Evolutionary conservation across 2,113 vertebrate species (phyloP), one percentile per base, ranked within the genome.

Genomic region (Thunnus maccoyii): DNA sequence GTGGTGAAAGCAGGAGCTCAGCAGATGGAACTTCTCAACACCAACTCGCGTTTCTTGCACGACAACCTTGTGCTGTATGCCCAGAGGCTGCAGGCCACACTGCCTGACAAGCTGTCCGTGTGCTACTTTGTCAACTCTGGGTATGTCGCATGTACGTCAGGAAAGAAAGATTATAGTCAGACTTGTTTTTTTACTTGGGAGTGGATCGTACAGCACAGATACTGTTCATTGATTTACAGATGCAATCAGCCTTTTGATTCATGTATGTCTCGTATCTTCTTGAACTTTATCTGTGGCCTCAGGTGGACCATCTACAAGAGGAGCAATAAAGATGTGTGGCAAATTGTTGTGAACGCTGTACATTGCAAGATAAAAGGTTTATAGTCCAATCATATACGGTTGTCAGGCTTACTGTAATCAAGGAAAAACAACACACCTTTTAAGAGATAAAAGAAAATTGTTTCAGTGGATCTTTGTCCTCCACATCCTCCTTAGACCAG

Each of bases 41-140:
- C 98, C 48, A 99, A 99, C 89, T 97, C 97, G 0, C 96, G 98
- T 10, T 99, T 99, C 92, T 90, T 99, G 44, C 98, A 99, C 0
- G 98, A 99, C 95, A 98, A 97, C 92, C 95, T 99, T 0, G 97
- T 98, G 0, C 93, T 96, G 61, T 99, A 98, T 0, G 98, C 98
- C 0, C 95, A 97, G 79, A 95, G 94, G 22, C 96, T 99, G 11
- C 96, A 96, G 15, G 95, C 96, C 27, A 99, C 97, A 0, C 94
- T 99, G 52, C 98, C 98, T 0, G 94, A 95, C 72, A 93, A 92
- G 61, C 97, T 99, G 50, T 97, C 96, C 0, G 96, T 99, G 63
- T 99, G 97, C 95, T 99, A 99, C 89, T 99, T 99, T 75, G 97
- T 98, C 64, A 99, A 99, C 85, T 99, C 98, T 0, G 98, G 98